Conservation (phyloP, 1,140 invertebrate species). For the Steinernema feltiae region DNA sequence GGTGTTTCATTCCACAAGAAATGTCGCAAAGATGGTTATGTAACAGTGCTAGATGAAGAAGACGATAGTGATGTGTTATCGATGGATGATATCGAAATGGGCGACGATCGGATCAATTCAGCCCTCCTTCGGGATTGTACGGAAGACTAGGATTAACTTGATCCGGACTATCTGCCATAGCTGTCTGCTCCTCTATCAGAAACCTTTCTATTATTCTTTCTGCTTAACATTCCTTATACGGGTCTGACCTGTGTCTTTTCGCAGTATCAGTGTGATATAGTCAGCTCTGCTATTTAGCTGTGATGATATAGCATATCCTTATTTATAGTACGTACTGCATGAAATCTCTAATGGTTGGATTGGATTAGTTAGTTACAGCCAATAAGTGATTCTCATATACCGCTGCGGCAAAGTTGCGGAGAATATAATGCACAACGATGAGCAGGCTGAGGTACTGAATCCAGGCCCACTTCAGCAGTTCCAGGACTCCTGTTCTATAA, state of each 20-base stretch:
- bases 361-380: not conserved
- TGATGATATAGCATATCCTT: not conserved
- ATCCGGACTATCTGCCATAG: not conserved
- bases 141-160: not conserved
- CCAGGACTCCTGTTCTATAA: conserved; percentile 24
- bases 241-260: not conserved
- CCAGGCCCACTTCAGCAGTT: conserved; percentile 30
- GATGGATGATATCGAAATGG: not conserved
- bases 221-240: conserved; percentile 6
- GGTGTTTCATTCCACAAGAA: conserved; percentile 7
- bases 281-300: not conserved
- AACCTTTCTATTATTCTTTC: not conserved
- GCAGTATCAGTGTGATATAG: not conserved
- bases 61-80: not conserved
- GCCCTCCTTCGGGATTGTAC: not conserved
- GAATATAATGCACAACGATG: conserved; percentile 9
- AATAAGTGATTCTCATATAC: not conserved
- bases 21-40: not conserved
- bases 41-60: not conserved
- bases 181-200: not conserved
- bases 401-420: not conserved
- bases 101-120: not conserved
- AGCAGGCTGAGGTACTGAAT: conserved; percentile 27
- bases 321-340: not conserved
- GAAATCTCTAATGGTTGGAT: not conserved